Evolutionary conservation across 2,113 vertebrate genomes (phyloP), one percentile per base, ranked within the genome.

Genomic region (Megaptera novaeangliae): DNA sequence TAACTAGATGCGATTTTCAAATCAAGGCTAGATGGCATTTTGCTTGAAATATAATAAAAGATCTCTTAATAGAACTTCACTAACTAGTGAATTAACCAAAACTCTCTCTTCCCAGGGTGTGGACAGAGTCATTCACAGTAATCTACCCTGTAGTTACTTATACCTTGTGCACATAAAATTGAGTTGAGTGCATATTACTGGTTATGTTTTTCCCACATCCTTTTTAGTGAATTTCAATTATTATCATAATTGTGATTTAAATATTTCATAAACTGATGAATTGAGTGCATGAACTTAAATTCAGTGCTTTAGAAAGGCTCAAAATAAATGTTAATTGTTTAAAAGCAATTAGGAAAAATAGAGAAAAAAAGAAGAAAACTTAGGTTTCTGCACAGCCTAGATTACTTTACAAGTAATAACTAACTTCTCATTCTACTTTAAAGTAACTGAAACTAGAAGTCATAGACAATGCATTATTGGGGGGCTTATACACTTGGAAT

Each of bases 1-100:
- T 97, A 97, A 97, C 97, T 97, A 97, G 83, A 52, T 92, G 66
- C 81, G 78, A 84, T 94, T 95, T 95, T 97, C 31, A 95, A 96
- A 64, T 92, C 87, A 88, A 74, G 34, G 84, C 20, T 39, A 61
- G 34, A 25, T 69, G 61, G 6, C 69, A 57, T 85, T 39, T 52
- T 83, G 13, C 11, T 78, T 94, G n/a, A 84, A 84, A 49, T 25
- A 61, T 25, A 68, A 64, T 68, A 52, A 91, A 78, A 72, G 4
- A 1, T 57, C 4, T 95, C 31, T 36, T 21, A 41, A 23, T 34
- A 77, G 25, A 89, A 5, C 13, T 80, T 85, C 29, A 71, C 23
- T 71, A 25, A 41, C 17, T 17, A 36, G 5, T 75, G 25, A 92
- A 74, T 63, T 68, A 29, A 71, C 17, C 13, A n/a, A 52, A 95